Conservation (phyloP, 37 sponge, comb jelly and placozoan genomes). For the Hexactinellida sp. region DNA sequence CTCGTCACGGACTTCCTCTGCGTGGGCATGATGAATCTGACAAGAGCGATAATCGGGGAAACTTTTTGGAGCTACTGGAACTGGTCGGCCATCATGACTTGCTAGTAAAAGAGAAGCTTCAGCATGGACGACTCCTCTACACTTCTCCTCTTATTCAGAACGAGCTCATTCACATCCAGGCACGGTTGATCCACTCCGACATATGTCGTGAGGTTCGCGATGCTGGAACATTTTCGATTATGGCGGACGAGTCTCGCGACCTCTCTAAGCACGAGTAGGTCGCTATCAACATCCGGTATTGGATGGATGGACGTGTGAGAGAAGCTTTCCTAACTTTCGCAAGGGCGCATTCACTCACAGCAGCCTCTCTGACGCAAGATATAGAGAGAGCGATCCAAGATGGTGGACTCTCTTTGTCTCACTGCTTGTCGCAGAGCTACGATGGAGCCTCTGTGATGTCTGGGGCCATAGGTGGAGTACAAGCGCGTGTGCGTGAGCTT, state of each 20-base stretch:
- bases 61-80: not conserved
- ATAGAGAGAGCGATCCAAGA: not conserved
- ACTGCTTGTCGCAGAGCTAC: not conserved
- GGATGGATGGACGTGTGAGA: not conserved
- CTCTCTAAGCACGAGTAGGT: not conserved
- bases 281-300: not conserved
- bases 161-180: not conserved
- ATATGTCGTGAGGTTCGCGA: not conserved
- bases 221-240: not conserved
- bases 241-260: not conserved
- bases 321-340: not conserved
- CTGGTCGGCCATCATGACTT: not conserved
- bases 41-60: not conserved
- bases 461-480: not conserved
- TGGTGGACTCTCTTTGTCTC: not conserved
- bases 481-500: not conserved
- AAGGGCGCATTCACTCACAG: not conserved
- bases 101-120: not conserved
- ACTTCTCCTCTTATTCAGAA: not conserved
- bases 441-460: not conserved
- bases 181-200: not conserved
- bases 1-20: not conserved
- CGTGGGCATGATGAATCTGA: not conserved
- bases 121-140: not conserved
- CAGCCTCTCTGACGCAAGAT: not conserved